Base-by-base conservation (phyloP, 2,113 vertebrate species). In the Picathartes gymnocephalus region DNA sequence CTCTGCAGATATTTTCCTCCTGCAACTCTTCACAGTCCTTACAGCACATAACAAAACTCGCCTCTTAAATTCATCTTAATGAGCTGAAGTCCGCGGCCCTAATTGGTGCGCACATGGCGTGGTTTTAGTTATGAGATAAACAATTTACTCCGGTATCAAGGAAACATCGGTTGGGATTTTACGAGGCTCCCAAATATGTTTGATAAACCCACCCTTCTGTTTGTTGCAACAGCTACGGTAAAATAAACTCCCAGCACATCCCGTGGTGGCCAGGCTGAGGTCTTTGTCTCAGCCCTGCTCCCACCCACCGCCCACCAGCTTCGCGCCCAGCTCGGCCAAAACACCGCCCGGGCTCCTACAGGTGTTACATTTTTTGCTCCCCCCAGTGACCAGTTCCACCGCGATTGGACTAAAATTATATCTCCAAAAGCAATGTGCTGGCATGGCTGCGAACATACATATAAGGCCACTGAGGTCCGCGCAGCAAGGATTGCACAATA, bases 401-500 rank as follows among this genome's bases (percentile, higher is more conserved):
- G 95, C 69, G 44, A 85, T 77, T 97, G 95, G 93, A 92, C 95
- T 94, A 74, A 86, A 98, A 97, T 74, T 93, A 95, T 95, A 69
- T 84, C 97, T 96, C 96, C 89, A 40, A 92, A 98, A 98, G 97
- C 96, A 98, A 97, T 95, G 97, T 97, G 93, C 96, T 97, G 97
- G 98, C 97, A 96, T 96, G 4, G 48, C 95, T 96, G 96, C 97
- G 95, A 97, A 97, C 96, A 31, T 94, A 97, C 96, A 97, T 97
- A 97, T 95, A 98, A 98, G 95, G 97, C 97, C 96, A 95, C 94
- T 95, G 97, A 97, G 97, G 97, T 98, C 98, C 95, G 92, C 96
- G 92, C 94, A 95, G 95, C 81, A 77, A 97, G 90, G 90, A 98
- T 98, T 98, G 98, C 98, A 98, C 98, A 98, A 98, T 97, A 98